Conservation (phyloP, 2,888 invertebrate species). For the Pachydiplax longipennis region DNA sequence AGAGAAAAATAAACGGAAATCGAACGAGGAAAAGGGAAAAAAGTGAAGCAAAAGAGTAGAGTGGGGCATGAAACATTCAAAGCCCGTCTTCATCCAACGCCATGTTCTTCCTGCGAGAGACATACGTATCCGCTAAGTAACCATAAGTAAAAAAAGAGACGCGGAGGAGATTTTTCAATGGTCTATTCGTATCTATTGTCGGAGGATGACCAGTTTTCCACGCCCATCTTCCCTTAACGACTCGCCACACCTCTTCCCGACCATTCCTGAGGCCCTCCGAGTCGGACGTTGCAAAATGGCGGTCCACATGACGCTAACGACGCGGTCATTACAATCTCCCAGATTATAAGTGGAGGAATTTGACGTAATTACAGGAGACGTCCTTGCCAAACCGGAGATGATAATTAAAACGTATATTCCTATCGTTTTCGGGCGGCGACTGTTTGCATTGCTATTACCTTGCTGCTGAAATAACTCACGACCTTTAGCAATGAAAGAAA, state of each 20-base stretch:
- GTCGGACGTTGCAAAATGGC: neutral
- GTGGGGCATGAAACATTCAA: conserved; percentile 8
- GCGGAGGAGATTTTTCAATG: neutral
- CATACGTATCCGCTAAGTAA: neutral
- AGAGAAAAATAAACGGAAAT: neutral
- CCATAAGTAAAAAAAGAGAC: neutral
- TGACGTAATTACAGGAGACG: neutral
- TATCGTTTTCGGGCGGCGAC: neutral
- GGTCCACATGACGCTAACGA: neutral
- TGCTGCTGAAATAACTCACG: no score
- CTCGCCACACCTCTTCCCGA: neutral
- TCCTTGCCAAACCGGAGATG: neutral
- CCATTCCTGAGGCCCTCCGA: neutral
- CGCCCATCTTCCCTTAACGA: neutral
- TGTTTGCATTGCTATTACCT: neutral
- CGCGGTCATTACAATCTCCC: neutral
- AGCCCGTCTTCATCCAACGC: neutral
- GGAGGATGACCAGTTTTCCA: neutral
- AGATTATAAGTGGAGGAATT: neutral
- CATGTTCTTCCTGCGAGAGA: neutral
- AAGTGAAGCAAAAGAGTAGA: neutral
- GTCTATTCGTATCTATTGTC: neutral
- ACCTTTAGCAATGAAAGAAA: no score
- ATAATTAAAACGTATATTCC: no score
- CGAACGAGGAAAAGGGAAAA: neutral